Base-by-base conservation (phyloP, 2,113 vertebrate species). In the Gymnorhina tibicen region DNA sequence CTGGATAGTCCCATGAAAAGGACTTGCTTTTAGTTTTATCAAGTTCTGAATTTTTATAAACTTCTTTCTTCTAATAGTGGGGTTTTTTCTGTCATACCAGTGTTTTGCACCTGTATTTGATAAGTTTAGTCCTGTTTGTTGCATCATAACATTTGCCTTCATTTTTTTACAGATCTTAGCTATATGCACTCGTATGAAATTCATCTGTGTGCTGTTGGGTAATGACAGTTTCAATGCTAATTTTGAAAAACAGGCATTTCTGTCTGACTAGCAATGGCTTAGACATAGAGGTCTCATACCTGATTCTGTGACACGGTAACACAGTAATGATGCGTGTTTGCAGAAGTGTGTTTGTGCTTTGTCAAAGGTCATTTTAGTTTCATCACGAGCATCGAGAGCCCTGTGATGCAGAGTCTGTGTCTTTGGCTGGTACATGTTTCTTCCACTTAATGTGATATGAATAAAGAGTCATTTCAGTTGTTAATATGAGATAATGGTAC, bases 381-480 rank as follows among this genome's bases (percentile, higher is more conserved):
- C 53, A 73, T 82, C 56, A 41, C 15, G 56, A 75, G 56, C 68
- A 75, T 46, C 1, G 0, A 49, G 73, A 9, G 3, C 59, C 35
- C 88, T 56, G 35, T 73, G 58, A 86, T 3, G 15, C 85, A 81
- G 35, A 53, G 41, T 64, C 64, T 77, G 59, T 91, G 49, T 87
- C 88, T 49, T 49, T 83, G 87, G 60, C 79, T 87, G 75, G 44
- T 69, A 10, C 79, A 16, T 52, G 56, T 92, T 89, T 94, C 50
- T 88, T 95, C 64, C 58, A 82, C 39, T 69, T 79, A 78, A 85
- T 79, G 68, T 96, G 81, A 67, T 84, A 94, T 67, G 68, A 97
- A 88, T 83, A 96, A 97, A 98, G 85, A 77, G 19, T 81, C 10
- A 39, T 41, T 78, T 80, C 74, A 60, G 42, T 93, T 91, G 72